phyloP scores from a whole-genome alignment of 2,888 invertebrate genomes.

The Agrochola litura region DNA sequence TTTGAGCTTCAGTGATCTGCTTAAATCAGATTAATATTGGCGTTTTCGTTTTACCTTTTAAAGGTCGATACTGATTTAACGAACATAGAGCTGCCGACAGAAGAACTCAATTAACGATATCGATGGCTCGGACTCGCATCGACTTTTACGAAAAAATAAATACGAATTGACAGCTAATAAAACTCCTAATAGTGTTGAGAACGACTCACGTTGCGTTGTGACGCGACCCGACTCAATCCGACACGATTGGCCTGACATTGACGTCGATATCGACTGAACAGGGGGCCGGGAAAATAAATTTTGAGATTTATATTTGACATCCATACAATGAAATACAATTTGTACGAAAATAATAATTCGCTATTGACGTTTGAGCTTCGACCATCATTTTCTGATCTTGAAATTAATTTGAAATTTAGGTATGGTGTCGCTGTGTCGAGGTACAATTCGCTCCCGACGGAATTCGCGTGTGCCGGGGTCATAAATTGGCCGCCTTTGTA shows the following conservation, averaged over 20 bases:
- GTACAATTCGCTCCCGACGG: constrained; percentile 62
- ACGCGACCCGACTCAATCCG: constrained; percentile 82
- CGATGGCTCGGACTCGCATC: constrained; percentile 39
- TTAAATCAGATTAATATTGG: constrained; percentile 46
- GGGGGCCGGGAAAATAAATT: constrained; percentile 68
- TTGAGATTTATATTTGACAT: constrained; percentile 70
- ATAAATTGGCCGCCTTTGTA: constrained; percentile 85
- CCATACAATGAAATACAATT: constrained; percentile 68
- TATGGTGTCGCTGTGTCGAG: constrained; percentile 55
- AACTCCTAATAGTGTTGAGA: constrained; percentile 78
- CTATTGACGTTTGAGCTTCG: constrained; percentile 62
- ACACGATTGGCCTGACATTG: constrained; percentile 72
- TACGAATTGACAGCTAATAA: constrained; percentile 80
- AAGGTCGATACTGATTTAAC: constrained; percentile 41
- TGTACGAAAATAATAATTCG: constrained; percentile 66
- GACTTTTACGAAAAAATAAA: constrained; percentile 67
- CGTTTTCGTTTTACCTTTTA: constrained; percentile 35
- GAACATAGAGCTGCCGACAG: constrained; percentile 42
- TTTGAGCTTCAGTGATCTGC: constrained; percentile 30
- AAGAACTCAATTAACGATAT: constrained; percentile 59
- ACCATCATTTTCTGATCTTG: constrained; percentile 69
- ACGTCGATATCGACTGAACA: constrained; percentile 71
- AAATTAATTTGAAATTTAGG: constrained; percentile 73
- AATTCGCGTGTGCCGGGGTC: constrained; percentile 75
- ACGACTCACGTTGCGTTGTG: constrained; percentile 73